Evolutionary conservation across 1,140 invertebrate species (phyloP).

Genomic region (Leptonema lineaticorne): DNA sequence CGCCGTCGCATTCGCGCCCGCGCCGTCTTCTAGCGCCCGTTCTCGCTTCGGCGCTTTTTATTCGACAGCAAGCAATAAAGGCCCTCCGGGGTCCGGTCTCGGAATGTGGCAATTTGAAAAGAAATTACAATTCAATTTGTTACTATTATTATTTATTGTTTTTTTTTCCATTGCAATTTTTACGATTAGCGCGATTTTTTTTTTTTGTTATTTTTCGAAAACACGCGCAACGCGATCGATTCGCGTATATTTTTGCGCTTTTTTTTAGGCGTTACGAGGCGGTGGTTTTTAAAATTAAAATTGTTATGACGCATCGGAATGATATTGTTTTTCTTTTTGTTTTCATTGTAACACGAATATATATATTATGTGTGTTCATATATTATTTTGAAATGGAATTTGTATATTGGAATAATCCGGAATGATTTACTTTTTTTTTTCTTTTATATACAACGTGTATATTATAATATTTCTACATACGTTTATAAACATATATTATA

Average conservation of each 20-base stretch:
- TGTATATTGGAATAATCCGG: slow-evolving; percentile 3
- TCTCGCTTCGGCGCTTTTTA: not conserved
- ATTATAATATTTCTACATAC: too few species aligned
- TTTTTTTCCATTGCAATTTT: too few species aligned
- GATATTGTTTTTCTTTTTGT: too few species aligned
- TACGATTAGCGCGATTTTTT: too few species aligned
- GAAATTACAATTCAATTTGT: not conserved
- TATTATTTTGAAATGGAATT: not conserved
- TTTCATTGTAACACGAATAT: too few species aligned
- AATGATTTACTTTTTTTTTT: too few species aligned
- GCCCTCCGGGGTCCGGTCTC: not conserved
- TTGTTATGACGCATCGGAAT: not conserved
- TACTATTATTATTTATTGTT: not conserved
- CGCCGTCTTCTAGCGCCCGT: not conserved
- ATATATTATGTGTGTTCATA: not conserved
- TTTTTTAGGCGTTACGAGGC: not conserved
- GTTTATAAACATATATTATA: too few species aligned
- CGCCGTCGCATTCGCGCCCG: not conserved
- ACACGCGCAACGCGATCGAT: too few species aligned
- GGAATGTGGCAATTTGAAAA: slow-evolving; percentile 7
- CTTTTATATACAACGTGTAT: too few species aligned
- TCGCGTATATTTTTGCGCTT: too few species aligned
- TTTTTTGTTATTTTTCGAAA: too few species aligned
- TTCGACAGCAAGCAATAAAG: not conserved
- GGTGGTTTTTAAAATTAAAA: not conserved